Percentiles rank a stretch among this genome's conserved stretches.
These are phyloP conservation scores for Lottia gigantea DNA, from an alignment of 2,888 invertebrate species.

Conservation along the genomic window DNA sequence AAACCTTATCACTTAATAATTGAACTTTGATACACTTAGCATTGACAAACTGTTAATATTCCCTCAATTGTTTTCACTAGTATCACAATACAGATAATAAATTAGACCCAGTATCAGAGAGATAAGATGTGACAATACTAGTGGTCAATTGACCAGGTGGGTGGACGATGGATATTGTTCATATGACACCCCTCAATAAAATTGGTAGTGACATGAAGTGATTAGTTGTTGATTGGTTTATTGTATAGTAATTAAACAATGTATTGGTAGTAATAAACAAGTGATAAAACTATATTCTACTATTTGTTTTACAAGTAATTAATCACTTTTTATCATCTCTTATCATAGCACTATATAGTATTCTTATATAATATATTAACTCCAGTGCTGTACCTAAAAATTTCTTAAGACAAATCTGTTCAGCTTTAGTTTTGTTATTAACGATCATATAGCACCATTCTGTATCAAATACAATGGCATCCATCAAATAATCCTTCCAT, in stretches of 20 bases:
- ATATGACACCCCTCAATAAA: neutral
- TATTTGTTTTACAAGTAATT: too few species aligned
- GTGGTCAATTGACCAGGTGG: conserved; percentile 4
- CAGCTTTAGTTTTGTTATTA: too few species aligned
- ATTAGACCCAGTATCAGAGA: neutral
- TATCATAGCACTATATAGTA: too few species aligned
- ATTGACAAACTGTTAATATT: conserved; percentile 10
- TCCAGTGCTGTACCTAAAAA: too few species aligned
- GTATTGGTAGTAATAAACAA: too few species aligned
- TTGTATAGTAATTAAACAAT: neutral
- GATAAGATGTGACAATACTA: neutral
- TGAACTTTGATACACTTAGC: conserved; percentile 10
- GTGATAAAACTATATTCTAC: too few species aligned
- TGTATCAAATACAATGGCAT: too few species aligned
- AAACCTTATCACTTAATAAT: conserved; percentile 5
- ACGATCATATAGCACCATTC: too few species aligned
- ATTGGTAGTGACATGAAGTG: neutral
- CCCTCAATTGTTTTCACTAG: conserved; percentile 7
- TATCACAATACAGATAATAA: conserved; percentile 1
- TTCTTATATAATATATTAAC: too few species aligned
- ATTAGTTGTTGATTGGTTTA: conserved; percentile 7
- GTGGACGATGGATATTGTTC: neutral
- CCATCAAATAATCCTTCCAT: too few species aligned
- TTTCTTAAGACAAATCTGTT: too few species aligned
- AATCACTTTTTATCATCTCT: too few species aligned